Evolutionary conservation across 2,888 invertebrate species (phyloP), one percentile per base, ranked within the genome.

Genomic region (Caprella mutica): DNA sequence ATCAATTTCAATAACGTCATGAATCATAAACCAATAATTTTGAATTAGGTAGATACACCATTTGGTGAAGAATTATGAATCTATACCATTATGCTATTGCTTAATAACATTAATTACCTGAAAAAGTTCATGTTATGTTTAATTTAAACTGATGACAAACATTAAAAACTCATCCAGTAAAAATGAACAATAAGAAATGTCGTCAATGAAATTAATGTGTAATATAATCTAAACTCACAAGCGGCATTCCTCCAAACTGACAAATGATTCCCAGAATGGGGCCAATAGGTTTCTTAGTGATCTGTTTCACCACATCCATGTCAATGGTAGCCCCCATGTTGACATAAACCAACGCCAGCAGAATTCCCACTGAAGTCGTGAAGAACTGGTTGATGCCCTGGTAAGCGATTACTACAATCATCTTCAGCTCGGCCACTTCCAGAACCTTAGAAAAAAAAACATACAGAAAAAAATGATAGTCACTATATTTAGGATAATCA

Each of bases 251-350:
- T 2, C 86, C 46, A 69, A 85, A 89, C 71, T 91, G 91, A 43
- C 83, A 82, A 8, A 80, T 69, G 70, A 89, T 80, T 6, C 89
- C 89, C 59, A 90, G 85, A 1, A 75, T 70, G 0, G 88, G 87
- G 1, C 86, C 89, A 19, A 87, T 73, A 0, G 91, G 91, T 63
- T 78, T 78, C 65, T 77, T 80, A 2, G 87, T 65, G 23, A 82
- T 83, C 1, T 76, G 74, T 65, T 77, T 77, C n/a, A 89, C 78
- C 0, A 82, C 79, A 1, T 77, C 73, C 80, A 86, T 79, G 70
- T 90, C 84, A 71, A 91, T 77, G 0, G 90, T 88, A 69, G 89
- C 89, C 0, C 92, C 91, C 74, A 91, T 91, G 76, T 90, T 91
- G 54, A 91, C 83, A 70, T 88, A 91, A 67, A 90, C 80, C 48